phyloP scores from a whole-genome alignment of 2,797 vertebrate species.

The Microctenopoma lineatum region DNA sequence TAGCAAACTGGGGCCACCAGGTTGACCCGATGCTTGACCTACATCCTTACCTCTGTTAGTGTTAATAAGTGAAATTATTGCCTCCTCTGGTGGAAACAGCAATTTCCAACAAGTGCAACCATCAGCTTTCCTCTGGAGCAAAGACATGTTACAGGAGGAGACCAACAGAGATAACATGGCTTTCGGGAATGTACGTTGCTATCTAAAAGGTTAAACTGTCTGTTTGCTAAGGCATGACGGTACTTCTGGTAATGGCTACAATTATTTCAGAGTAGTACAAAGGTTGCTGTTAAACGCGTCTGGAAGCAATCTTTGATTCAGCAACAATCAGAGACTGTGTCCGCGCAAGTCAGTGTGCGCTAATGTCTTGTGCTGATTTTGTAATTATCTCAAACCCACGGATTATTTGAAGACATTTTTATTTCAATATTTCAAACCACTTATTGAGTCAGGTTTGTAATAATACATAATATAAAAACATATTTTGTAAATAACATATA shows the following conservation, averaged over 20 bases:
- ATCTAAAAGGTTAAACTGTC: conserved; percentile 69
- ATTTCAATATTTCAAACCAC: background rate
- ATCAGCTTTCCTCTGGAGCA: background rate
- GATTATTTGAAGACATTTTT: background rate
- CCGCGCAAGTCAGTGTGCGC: background rate
- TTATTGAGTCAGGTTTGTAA: too few relatives aligned
- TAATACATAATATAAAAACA: too few relatives aligned
- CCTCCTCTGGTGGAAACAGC: background rate
- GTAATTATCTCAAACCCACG: background rate
- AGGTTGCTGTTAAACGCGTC: conserved; percentile 37
- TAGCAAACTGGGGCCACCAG: background rate
- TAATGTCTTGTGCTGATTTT: background rate
- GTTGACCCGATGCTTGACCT: conserved; percentile 4
- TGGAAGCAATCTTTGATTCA: conserved; percentile 23
- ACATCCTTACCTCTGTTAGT: conserved; percentile 3
- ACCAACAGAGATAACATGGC: conserved; percentile 1
- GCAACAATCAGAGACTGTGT: conserved; percentile 10
- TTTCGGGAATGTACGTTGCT: conserved; percentile 8
- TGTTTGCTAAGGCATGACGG: conserved; percentile 49
- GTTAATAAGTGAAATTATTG: background rate
- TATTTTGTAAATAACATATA: too few relatives aligned
- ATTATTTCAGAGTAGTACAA: conserved; percentile 52
- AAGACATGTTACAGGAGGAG: background rate
- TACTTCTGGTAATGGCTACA: conserved; percentile 54
- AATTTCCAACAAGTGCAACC: background rate